Evolutionary conservation across 2,113 vertebrate genomes (phyloP).

Genomic region (Uria lomvia): DNA sequence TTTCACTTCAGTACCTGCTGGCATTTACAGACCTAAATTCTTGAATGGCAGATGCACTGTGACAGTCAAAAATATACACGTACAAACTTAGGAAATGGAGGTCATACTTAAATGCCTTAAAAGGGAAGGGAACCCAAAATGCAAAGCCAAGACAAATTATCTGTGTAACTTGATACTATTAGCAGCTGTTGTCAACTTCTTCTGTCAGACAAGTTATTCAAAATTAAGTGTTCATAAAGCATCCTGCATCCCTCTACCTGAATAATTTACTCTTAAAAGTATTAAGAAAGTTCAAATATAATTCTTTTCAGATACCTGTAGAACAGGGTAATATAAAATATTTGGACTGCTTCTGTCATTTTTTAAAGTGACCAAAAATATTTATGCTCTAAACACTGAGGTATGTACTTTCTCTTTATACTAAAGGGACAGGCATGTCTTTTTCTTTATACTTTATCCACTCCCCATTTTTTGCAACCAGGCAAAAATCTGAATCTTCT

Average conservation of each 20-base stretch:
- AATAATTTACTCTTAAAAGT: background rate
- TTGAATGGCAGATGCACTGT: background rate
- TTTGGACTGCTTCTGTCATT: background rate
- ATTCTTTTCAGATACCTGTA: background rate
- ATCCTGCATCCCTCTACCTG: background rate
- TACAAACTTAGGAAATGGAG: background rate
- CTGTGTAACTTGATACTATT: background rate
- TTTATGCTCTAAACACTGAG: background rate
- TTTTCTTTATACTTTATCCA: background rate
- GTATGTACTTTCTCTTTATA: background rate
- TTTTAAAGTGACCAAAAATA: background rate
- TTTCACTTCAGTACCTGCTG: background rate
- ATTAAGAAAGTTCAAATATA: background rate
- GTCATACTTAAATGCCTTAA: background rate
- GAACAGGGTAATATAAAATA: background rate
- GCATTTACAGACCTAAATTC: background rate
- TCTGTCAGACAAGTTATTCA: background rate
- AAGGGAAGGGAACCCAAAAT: background rate
- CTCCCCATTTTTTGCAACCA: background rate
- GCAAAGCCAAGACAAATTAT: background rate
- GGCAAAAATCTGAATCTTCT: background rate
- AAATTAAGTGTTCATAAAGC: background rate
- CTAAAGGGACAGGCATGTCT: background rate
- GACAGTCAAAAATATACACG: background rate
- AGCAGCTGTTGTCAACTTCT: background rate